Base-by-base conservation (phyloP, 2,113 vertebrate species). In the Carassius gibelio region DNA sequence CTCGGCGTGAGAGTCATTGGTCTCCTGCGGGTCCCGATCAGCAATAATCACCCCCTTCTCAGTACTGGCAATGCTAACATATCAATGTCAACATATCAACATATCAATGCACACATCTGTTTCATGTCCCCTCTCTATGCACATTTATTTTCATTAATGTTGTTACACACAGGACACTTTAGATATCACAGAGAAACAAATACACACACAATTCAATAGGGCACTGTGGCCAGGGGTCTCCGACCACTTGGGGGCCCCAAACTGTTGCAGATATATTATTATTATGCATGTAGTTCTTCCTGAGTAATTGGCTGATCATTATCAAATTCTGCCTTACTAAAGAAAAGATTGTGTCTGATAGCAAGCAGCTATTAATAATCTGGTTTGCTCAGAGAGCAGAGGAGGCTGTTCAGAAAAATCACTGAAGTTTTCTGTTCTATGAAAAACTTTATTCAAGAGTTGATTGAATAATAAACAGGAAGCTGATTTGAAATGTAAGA, bases 11-110 rank as follows among this genome's bases (percentile, higher is more conserved):
- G 89, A 59, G 77, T 14, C 48, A 92, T 89, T 88, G 92, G 94
- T 93, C 84, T 68, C 76, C 62, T 80, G 8, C n/a, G 81, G 85
- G 87, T 62, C 48, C 86, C 86, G 79, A 90, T 94, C 90, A 90
- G 90, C 91, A 93, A 88, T 91, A 90, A 93, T 92, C 90, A 92
- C 81, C 83, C 80, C 8, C 75, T 26, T 77, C 86, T 59, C 83
- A 77, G 85, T 82, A 85, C 66, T 23, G 85, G 71, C 26, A 26
- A 48, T 80, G 50, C 85, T 82, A 64, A 78, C 83, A 59, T 88
- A 88, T 87, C n/a, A n/a, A n/a, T n/a, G n/a, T n/a, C n/a, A n/a
- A n/a, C n/a, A n/a, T n/a, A n/a, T n/a, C n/a, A n/a, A n/a, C n/a
- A n/a, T n/a, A n/a, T n/a, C n/a, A n/a, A n/a, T n/a, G n/a, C n/a